Evolutionary conservation across 2,113 vertebrate genomes (phyloP), one percentile per base, ranked within the genome.

Genomic region (Otus sunia): DNA sequence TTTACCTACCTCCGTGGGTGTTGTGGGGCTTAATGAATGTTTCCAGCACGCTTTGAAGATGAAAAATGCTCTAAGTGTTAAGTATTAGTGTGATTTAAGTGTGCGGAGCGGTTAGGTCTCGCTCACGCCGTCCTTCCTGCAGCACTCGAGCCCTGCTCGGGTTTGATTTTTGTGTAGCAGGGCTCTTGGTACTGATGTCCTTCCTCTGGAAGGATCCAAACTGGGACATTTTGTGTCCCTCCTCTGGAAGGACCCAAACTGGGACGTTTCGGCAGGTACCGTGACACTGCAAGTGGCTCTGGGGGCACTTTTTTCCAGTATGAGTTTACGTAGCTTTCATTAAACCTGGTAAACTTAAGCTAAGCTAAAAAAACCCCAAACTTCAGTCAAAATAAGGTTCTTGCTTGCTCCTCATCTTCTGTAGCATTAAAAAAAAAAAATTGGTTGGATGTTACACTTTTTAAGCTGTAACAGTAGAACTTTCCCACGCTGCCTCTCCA

Each of bases 401-500:
- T 83, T 43, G n/a, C 58, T 85, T 62, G 34, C 82, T 92, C 81
- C 64, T 69, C 26, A 5, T 68, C 34, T 73, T 71, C 83, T 45
- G 55, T 58, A 11, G 32, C 53, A 10, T 26, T 8, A 15, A 63
- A 75, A 53, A 45, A 43, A 68, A 56, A 73, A 69, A 62, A 10
- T 52, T 26, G 83, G 76, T 72, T 82, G 63, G 67, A 77, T 73
- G 66, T 75, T 32, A 23, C 52, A 37, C 52, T 79, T 83, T 41
- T 50, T 63, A 43, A 58, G 88, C 78, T 56, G 73, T 39, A 79
- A 43, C 43, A 58, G 73, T 11, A 88, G 83, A 72, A 95, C 73
- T 96, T 97, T 96, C 93, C 95, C 95, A 95, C 85, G 72, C 94
- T 95, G 96, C 77, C 91, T 92, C 90, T 76, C 85, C 85, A 29